Evolutionary conservation across 2,888 invertebrate genomes (phyloP).

Genomic region (Tipula helvola): DNA sequence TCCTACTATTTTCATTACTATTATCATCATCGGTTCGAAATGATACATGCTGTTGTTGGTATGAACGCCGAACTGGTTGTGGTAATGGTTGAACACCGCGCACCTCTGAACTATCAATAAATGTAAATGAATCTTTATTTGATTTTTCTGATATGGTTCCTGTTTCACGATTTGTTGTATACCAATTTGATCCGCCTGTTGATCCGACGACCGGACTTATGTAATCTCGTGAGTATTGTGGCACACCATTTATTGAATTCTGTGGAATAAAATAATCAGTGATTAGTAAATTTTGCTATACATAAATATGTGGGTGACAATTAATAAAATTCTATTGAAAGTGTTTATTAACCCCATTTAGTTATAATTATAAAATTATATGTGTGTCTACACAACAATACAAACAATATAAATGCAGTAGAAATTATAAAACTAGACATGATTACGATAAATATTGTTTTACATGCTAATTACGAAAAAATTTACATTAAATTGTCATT

Average conservation of each 20-base stretch:
- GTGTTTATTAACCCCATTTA: neutral
- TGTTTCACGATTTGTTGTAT: neutral
- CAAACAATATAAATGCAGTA: neutral
- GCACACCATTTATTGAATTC: neutral
- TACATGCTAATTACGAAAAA: neutral
- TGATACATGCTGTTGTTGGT: neutral
- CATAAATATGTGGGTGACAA: neutral
- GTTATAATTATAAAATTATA: neutral
- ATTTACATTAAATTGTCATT: neutral
- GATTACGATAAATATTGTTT: neutral
- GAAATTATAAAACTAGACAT: neutral
- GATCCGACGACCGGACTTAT: neutral
- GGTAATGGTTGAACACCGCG: neutral
- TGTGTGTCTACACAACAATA: neutral
- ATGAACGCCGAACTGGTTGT: neutral
- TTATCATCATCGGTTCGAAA: neutral
- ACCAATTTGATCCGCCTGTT: neutral
- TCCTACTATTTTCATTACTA: neutral
- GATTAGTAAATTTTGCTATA: too few species aligned
- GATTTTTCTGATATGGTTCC: neutral
- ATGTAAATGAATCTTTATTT: neutral
- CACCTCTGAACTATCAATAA: slow-evolving; percentile 4
- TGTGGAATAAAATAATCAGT: neutral
- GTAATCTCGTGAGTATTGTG: neutral
- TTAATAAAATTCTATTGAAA: neutral